Conservation (phyloP, 2,797 vertebrate species). For the Pristis pectinata region DNA sequence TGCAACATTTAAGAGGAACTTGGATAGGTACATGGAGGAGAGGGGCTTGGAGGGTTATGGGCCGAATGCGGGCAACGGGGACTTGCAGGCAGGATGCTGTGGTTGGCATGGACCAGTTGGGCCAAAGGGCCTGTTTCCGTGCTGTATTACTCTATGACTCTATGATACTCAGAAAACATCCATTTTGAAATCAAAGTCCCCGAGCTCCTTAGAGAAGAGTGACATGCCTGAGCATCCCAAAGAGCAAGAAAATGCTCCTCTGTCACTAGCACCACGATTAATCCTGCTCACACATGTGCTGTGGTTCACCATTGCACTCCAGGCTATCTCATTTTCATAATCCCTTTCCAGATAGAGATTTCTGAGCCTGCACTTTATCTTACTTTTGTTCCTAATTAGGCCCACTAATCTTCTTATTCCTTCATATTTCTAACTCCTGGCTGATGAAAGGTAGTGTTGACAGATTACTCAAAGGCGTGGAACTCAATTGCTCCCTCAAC, state of each 20-base stretch:
- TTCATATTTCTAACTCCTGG: neutral
- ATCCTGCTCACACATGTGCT: neutral
- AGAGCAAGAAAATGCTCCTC: neutral
- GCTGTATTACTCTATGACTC: too few relatives aligned
- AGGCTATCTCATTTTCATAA: neutral
- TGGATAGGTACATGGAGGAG: too few relatives aligned
- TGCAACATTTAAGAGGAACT: too few relatives aligned
- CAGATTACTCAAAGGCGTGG: neutral
- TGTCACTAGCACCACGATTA: neutral
- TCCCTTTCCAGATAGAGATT: neutral
- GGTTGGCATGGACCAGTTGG: too few relatives aligned
- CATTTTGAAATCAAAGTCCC: neutral
- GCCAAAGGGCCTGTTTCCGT: too few relatives aligned
- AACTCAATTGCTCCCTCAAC: neutral
- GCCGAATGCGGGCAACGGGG: too few relatives aligned
- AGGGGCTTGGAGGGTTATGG: too few relatives aligned
- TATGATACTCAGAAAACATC: neutral
- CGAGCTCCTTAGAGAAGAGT: neutral
- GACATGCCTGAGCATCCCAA: neutral
- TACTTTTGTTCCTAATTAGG: neutral
- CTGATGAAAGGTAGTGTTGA: neutral
- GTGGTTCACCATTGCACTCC: neutral
- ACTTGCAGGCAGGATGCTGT: too few relatives aligned
- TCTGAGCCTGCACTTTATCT: neutral
- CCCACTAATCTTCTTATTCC: neutral